Percentiles rank a stretch among this genome's conserved stretches.
phyloP scores from a whole-genome alignment of 2,113 vertebrate species.

The Peromyscus californicus region DNA sequence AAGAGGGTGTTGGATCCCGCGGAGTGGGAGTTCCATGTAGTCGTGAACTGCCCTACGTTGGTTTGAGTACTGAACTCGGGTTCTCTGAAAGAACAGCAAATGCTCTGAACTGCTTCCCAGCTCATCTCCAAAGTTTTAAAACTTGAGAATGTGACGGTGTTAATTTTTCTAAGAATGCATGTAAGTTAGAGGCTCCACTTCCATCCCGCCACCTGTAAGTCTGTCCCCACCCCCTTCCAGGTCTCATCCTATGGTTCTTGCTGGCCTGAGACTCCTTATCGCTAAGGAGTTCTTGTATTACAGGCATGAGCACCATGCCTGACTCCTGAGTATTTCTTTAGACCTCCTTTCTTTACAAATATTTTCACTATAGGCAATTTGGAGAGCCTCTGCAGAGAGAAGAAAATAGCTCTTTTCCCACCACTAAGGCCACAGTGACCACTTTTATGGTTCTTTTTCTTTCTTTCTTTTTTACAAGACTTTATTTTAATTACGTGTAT shows the following conservation, averaged over 20 bases:
- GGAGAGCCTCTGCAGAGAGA: neutral
- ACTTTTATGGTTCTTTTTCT: neutral
- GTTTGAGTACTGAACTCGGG: too few relatives aligned
- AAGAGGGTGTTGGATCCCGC: neutral
- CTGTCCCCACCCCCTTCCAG: neutral
- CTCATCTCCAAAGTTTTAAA: neutral
- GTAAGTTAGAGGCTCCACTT: neutral
- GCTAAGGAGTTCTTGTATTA: neutral
- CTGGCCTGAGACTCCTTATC: neutral
- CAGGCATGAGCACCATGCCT: too few relatives aligned
- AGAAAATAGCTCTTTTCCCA: neutral
- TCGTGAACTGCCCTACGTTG: neutral
- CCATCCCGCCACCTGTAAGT: too few relatives aligned
- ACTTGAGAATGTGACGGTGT: neutral
- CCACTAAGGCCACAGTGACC: neutral
- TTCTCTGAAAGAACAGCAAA: neutral
- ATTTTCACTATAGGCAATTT: conserved; percentile 25
- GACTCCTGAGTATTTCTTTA: neutral
- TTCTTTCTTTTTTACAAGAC: neutral
- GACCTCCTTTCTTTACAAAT: neutral
- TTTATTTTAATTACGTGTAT: neutral
- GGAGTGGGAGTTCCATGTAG: neutral
- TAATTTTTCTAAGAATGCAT: neutral
- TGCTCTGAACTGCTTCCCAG: neutral
- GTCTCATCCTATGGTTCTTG: too few relatives aligned